Conservation (phyloP, 2,888 invertebrate species). For the Ischnus inquisitorius region DNA sequence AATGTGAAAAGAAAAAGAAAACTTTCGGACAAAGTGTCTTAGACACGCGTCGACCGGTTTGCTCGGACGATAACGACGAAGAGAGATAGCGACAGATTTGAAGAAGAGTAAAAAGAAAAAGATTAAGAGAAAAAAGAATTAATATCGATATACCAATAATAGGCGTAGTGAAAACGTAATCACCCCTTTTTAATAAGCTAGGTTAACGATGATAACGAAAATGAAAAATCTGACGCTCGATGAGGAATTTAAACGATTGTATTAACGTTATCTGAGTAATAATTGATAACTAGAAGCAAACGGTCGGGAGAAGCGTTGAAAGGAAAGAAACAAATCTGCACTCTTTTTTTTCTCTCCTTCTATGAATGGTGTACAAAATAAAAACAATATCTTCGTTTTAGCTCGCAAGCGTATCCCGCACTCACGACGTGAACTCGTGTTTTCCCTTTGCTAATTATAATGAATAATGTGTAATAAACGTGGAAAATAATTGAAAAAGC, state of each 20-base stretch:
- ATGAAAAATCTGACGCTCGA: slow-evolving; percentile 35
- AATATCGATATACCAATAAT: slow-evolving; percentile 53
- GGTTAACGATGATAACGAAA: slow-evolving; percentile 66
- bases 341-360: slow-evolving; percentile 16
- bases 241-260: slow-evolving; percentile 39
- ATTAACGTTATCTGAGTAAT: slow-evolving; percentile 29
- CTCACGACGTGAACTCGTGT: slow-evolving; percentile 58
- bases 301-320: slow-evolving; percentile 6
- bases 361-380: slow-evolving; percentile 31
- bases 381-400: slow-evolving; percentile 58
- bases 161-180: slow-evolving; percentile 75
- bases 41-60: slow-evolving; percentile 53
- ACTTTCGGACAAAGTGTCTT: slow-evolving; percentile 15
- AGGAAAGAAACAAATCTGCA: slow-evolving; percentile 29
- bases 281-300: slow-evolving; percentile 35
- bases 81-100: slow-evolving; percentile 17
- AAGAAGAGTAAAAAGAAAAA: slow-evolving; percentile 25
- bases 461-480: slow-evolving; percentile 69
- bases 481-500: slow-evolving; percentile 35
- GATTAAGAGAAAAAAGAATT: slow-evolving; percentile 1
- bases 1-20: slow-evolving; percentile 19
- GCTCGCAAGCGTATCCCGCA: slow-evolving; percentile 41
- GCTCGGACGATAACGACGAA: slow-evolving; percentile 40
- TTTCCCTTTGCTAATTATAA: slow-evolving; percentile 61
- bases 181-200: slow-evolving; percentile 79